A percentile compares a stretch with the other conserved stretches of the same genome.
Evolutionary conservation across 2,888 invertebrate genomes (phyloP).

Genomic region (Lumbricus terrestris): DNA sequence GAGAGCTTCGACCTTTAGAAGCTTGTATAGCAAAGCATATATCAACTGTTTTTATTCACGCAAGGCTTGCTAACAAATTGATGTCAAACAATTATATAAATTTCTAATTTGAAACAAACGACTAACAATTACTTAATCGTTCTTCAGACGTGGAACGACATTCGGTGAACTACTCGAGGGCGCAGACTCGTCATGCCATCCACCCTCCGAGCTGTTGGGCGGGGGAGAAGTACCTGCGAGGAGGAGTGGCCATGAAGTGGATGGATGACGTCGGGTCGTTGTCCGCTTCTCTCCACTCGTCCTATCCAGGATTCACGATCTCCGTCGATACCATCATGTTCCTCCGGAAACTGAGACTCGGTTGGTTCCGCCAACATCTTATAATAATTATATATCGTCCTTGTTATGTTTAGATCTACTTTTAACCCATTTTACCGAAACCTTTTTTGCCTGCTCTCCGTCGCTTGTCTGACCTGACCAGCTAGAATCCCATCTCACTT

Average conservation of each 20-base stretch:
- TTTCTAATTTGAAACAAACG: not conserved
- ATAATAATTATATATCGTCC: no score
- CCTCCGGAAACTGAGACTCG: not conserved
- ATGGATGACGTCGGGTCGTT: constrained; percentile 13
- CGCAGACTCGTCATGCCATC: not conserved
- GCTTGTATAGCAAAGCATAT: not conserved
- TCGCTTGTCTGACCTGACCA: no score
- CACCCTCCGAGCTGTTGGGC: constrained; percentile 19
- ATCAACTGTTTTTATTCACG: not conserved
- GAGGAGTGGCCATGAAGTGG: constrained; percentile 16
- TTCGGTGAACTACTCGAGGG: not conserved
- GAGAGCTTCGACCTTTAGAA: not conserved
- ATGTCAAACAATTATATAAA: not conserved
- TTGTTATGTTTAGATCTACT: no score
- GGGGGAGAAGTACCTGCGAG: not conserved
- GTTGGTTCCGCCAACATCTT: not conserved
- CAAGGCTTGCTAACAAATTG: not conserved
- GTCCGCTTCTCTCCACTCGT: constrained; percentile 12
- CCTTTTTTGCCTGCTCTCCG: no score
- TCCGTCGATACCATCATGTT: constrained; percentile 8
- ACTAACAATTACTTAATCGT: not conserved
- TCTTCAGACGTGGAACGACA: not conserved
- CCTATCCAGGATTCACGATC: constrained; percentile 10
- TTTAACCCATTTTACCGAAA: no score
- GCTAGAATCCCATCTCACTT: no score